These are phyloP conservation scores for Druon quercuslanigerum DNA, from an alignment of 1,140 invertebrate species.

Conservation along the genomic window DNA sequence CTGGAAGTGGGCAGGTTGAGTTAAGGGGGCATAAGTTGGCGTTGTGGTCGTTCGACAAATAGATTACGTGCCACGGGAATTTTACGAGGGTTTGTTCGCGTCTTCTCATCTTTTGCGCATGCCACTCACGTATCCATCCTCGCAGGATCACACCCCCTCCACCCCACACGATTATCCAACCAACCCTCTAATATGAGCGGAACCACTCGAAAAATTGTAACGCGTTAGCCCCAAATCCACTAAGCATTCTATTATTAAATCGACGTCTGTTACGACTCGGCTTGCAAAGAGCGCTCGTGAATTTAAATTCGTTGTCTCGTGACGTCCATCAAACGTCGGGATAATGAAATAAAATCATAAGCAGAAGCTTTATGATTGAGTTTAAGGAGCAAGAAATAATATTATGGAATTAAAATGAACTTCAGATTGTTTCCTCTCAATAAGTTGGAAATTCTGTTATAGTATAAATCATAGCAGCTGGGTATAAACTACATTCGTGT, in stretches of 20 bases:
- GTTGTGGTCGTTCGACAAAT: constrained; percentile 73
- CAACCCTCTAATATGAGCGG: constrained; percentile 38
- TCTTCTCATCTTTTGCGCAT: constrained; percentile 63
- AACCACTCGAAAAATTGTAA: constrained; percentile 70
- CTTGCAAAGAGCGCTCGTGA: constrained; percentile 6
- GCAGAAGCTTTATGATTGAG: neutral
- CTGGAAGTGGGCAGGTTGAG: no score
- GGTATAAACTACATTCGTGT: no score
- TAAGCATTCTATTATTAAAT: constrained; percentile 76
- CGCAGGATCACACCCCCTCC: constrained; percentile 44
- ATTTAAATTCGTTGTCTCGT: constrained; percentile 10
- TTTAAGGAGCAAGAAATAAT: neutral
- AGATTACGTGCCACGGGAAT: constrained; percentile 74
- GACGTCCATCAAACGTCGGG: neutral
- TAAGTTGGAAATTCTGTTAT: no score
- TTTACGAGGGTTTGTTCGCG: constrained; percentile 59
- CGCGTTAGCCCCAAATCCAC: constrained; percentile 72
- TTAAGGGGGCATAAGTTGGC: constrained; percentile 50
- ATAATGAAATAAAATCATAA: constrained; percentile 5
- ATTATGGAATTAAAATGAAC: no score
- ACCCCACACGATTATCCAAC: constrained; percentile 7
- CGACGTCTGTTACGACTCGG: constrained; percentile 59
- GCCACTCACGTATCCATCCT: constrained; percentile 73
- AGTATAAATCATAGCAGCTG: no score
- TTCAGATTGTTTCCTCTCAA: no score